These are phyloP conservation scores for Neoarius graeffei DNA, from an alignment of 2,113 vertebrate species.

Conservation along the genomic window DNA sequence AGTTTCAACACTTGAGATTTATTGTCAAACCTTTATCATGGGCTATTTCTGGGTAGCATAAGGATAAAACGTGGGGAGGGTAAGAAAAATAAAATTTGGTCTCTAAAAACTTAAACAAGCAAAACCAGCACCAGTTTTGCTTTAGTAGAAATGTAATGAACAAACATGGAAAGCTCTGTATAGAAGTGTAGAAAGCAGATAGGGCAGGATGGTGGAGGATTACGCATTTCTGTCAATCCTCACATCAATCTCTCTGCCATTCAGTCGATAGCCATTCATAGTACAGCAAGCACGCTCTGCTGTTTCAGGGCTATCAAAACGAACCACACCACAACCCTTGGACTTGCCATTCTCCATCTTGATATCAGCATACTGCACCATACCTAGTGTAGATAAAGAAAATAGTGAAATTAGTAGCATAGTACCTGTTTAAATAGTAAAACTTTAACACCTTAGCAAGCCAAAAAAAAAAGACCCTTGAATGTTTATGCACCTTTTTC, in stretches of 20 bases:
- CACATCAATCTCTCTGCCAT: conserved; percentile 93
- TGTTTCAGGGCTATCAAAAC: conserved; percentile 92
- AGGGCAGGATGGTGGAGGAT: conserved; percentile 50
- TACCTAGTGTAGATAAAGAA: conserved; percentile 71
- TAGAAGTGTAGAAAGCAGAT: conserved; percentile 13
- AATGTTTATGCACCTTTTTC: neutral
- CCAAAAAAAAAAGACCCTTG: neutral
- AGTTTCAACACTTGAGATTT: conserved; percentile 7
- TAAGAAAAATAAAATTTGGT: conserved; percentile 65
- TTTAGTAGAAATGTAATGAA: conserved; percentile 64
- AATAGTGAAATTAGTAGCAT: neutral
- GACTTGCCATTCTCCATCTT: conserved; percentile 99
- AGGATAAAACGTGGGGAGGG: conserved; percentile 44
- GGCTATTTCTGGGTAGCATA: conserved; percentile 53
- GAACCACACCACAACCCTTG: conserved; percentile 95
- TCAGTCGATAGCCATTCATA: conserved; percentile 95
- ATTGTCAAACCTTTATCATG: conserved; percentile 62
- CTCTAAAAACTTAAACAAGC: conserved; percentile 65
- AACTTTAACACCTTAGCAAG: neutral
- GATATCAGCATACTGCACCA: conserved; percentile 95
- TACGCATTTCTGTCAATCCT: conserved; percentile 95
- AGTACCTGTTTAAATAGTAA: neutral
- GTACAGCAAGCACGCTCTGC: conserved; percentile 91
- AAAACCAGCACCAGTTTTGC: conserved; percentile 52
- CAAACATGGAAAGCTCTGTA: conserved; percentile 29